These are phyloP conservation scores for Desmophyllum pertusum DNA, from an alignment of 92 coral and sea anemone species.

Conservation along the genomic window DNA sequence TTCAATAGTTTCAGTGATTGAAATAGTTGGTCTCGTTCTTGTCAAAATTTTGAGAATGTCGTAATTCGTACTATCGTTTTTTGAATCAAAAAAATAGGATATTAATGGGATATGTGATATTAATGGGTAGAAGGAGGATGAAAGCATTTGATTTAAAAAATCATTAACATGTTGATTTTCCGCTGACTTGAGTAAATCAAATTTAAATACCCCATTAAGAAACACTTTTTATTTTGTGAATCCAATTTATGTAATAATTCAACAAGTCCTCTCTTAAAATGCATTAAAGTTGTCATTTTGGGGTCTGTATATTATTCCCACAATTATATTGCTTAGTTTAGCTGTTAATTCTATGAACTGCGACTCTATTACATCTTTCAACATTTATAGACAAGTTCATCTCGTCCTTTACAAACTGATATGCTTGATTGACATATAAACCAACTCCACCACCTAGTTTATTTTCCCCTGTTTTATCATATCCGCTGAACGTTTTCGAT, in stretches of 20 bases:
- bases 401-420: not conserved
- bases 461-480: not conserved
- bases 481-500: no score
- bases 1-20: no score
- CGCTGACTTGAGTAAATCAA: not conserved
- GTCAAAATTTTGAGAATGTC: no score
- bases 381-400: not conserved
- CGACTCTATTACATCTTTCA: not conserved
- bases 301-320: not conserved
- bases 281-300: not conserved
- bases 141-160: not conserved
- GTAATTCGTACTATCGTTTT: no score
- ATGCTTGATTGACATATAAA: not conserved
- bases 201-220: not conserved
- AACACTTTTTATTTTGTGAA: not conserved
- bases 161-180: not conserved
- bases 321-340: not conserved
- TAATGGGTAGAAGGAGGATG: not conserved
- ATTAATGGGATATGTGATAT: no score
- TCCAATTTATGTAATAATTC: not conserved
- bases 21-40: no score
- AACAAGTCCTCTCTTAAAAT: not conserved
- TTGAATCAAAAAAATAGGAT: no score
- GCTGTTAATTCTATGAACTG: not conserved
- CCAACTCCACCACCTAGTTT: not conserved